Evolutionary conservation across 2,113 vertebrate species (phyloP), one percentile per base, ranked within the genome.

Genomic region (Microtus ochrogaster): DNA sequence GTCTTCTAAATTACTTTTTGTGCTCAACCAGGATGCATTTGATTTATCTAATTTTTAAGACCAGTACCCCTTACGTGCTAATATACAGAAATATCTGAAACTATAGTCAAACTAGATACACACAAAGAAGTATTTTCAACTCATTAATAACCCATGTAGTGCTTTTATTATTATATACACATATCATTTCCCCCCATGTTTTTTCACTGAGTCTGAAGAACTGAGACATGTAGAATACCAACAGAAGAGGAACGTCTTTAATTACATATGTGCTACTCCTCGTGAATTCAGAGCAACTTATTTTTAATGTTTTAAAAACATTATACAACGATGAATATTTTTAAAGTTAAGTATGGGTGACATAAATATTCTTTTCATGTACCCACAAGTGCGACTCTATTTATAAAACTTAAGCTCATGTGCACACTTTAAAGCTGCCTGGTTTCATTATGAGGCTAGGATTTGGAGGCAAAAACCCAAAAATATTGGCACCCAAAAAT

Each of bases 401-500:
- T 97, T 96, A 96, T 97, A 96, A 96, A 86, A 94, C 13, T 86
- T 65, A 77, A 94, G 96, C 90, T 84, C 93, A 96, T 89, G 94
- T 79, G 94, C 87, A 96, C 66, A 74, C 84, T 98, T 96, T 81
- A 97, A 83, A 97, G 95, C 92, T 92, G 36, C 83, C 85, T 96
- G 96, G 94, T 55, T 98, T 92, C 94, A 65, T 78, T 82, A 94
- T 84, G 96, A 96, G 89, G 72, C 76, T 82, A 58, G 92, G 73
- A 90, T 89, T 97, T 96, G 49, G 91, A 97, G 93, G 96, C 96
- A 2, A 94, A 96, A 98, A 91, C 96, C 96, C 74, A 96, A 98
- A 98, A 98, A 97, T 95, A 94, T 94, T 97, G 97, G 97, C 96
- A 63, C 33, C 30, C 90, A 94, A 95, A 84, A 96, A 72, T 16